Evolutionary conservation across 2,113 vertebrate genomes (phyloP).

Genomic region (Speoplatyrhinus poulsoni): DNA sequence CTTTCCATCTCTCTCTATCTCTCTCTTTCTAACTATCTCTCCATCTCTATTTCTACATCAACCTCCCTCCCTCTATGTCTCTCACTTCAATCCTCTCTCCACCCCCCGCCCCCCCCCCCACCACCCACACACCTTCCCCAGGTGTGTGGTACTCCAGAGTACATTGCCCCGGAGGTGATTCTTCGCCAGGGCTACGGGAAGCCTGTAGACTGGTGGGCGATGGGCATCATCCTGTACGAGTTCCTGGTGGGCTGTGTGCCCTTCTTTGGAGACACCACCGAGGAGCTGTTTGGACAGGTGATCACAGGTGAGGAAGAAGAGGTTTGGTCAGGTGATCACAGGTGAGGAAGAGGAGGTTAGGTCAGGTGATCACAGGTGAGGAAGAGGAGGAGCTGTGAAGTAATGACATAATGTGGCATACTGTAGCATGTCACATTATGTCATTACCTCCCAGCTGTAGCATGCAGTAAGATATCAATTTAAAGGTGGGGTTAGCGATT

Average conservation of each 20-base stretch:
- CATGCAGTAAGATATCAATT: too few species aligned
- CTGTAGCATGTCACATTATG: too few species aligned
- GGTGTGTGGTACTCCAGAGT: slow-evolving; percentile 96
- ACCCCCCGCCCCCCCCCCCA: too few species aligned
- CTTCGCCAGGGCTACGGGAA: slow-evolving; percentile 93
- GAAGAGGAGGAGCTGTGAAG: background rate
- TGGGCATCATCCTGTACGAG: slow-evolving; percentile 95
- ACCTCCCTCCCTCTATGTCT: too few species aligned
- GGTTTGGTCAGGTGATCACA: background rate
- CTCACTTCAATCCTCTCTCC: too few species aligned
- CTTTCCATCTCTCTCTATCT: background rate
- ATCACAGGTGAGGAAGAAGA: slow-evolving; percentile 84
- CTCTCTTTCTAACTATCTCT: too few species aligned
- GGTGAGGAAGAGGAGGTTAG: background rate
- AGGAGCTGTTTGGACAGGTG: slow-evolving; percentile 94
- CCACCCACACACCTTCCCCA: slow-evolving; percentile 44
- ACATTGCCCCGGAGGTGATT: slow-evolving; percentile 96
- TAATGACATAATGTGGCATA: too few species aligned
- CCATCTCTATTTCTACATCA: too few species aligned
- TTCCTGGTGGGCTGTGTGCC: slow-evolving; percentile 94
- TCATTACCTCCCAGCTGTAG: too few species aligned
- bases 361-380: background rate
- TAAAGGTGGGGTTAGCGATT: too few species aligned
- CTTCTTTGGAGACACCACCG: slow-evolving; percentile 91
- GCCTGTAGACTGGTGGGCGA: slow-evolving; percentile 96